phyloP scores from a whole-genome alignment of 35 echinoderm and acorn worm genomes.

The Heliocidaris tuberculata region DNA sequence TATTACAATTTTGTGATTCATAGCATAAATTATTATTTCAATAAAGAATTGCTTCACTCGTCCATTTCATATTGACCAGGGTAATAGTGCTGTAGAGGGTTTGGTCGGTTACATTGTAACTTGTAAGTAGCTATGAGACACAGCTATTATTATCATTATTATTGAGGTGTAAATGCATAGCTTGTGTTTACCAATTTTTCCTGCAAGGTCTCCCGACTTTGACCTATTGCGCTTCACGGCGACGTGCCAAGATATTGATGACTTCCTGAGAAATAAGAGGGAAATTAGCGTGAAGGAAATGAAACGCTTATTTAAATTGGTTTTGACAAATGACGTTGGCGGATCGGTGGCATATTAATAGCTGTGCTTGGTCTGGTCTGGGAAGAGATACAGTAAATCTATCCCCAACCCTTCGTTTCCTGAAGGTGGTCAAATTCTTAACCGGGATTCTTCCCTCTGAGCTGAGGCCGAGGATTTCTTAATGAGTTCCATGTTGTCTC shows the following conservation, averaged over 20 bases:
- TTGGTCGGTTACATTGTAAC: too few species aligned
- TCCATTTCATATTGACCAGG: too few species aligned
- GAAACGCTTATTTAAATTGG: neutral
- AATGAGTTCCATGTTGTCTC: too few species aligned
- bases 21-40: too few species aligned
- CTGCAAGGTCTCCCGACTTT: neutral
- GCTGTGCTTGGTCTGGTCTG: neutral
- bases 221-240: neutral
- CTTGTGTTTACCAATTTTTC: too few species aligned
- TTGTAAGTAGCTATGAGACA: too few species aligned
- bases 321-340: neutral
- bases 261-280: constrained; percentile 9
- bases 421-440: neutral
- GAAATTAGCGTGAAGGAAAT: neutral
- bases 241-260: neutral
- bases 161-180: too few species aligned
- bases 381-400: neutral
- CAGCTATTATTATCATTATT: too few species aligned
- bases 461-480: neutral
- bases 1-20: too few species aligned
- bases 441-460: neutral
- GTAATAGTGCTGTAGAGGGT: too few species aligned
- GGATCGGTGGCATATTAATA: neutral
- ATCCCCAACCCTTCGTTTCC: neutral
- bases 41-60: too few species aligned